Percentiles rank a stretch among this genome's conserved stretches.
Evolutionary conservation across 2,113 vertebrate genomes (phyloP).

Genomic region (Melanostigma gelatinosum): DNA sequence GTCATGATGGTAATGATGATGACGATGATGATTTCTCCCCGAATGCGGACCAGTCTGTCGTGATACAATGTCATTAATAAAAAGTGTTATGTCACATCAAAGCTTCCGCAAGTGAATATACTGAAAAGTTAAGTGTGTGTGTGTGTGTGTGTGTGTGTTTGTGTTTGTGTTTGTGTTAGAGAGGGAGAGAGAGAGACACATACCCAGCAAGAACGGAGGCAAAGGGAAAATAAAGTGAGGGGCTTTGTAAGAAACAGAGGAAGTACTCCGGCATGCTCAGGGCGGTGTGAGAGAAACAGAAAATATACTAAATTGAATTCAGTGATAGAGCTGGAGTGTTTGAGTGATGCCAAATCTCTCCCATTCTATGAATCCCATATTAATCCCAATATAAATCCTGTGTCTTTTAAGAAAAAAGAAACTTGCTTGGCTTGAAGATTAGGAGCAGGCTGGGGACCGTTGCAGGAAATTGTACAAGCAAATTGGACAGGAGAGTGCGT

Average conservation of each 20-base stretch:
- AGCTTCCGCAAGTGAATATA: conserved; percentile 46
- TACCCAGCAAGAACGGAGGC: background rate
- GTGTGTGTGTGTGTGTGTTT: conserved; percentile 30
- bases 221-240: background rate
- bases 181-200: background rate
- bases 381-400: conserved; percentile 63
- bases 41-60: conserved; percentile 91
- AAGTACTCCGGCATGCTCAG: conserved; percentile 10
- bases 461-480: conserved; percentile 51
- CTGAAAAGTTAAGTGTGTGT: conserved; percentile 9
- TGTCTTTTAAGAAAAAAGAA: conserved; percentile 40
- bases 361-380: conserved; percentile 60
- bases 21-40: conserved; percentile 78
- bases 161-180: background rate
- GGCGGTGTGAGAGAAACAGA: conserved; percentile 24
- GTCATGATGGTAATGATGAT: conserved; percentile 54
- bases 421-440: conserved; percentile 67
- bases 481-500: conserved; percentile 65
- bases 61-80: conserved; percentile 97
- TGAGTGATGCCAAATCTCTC: conserved; percentile 40
- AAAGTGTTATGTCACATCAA: conserved; percentile 91
- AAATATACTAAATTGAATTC: conserved; percentile 52
- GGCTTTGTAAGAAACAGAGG: conserved; percentile 14
- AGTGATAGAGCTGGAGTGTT: conserved; percentile 43
- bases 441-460: conserved; percentile 47